phyloP scores from a whole-genome alignment of 2,888 invertebrate genomes.

The Cerastis rubricosa region DNA sequence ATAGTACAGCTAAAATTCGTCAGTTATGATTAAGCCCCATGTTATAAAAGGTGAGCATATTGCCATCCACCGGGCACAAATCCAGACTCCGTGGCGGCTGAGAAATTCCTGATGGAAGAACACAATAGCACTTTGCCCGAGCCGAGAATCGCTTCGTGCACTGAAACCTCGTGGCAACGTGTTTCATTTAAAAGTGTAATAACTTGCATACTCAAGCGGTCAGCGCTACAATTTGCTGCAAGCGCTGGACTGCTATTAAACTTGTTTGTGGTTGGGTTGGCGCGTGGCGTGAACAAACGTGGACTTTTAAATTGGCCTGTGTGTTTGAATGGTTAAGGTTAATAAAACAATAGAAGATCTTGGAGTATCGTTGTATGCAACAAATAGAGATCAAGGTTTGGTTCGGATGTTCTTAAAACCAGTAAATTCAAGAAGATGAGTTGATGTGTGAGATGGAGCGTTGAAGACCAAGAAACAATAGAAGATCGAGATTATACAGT shows the following conservation, averaged over 20 bases:
- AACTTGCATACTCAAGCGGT: conserved; percentile 32
- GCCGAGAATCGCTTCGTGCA: conserved; percentile 10
- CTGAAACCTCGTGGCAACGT: conserved; percentile 9
- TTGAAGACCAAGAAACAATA: background rate
- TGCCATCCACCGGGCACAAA: background rate
- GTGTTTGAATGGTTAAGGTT: background rate
- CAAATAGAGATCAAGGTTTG: background rate
- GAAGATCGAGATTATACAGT: background rate
- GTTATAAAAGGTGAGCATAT: background rate
- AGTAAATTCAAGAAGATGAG: background rate
- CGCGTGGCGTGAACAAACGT: background rate
- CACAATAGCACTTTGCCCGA: background rate
- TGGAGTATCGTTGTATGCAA: background rate
- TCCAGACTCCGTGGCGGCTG: background rate
- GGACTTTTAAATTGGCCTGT: no score
- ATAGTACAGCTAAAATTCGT: no score
- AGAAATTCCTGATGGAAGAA: background rate
- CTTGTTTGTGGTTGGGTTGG: conserved; percentile 8
- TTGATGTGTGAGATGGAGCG: background rate
- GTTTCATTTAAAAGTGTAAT: conserved; percentile 54
- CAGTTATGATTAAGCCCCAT: no score
- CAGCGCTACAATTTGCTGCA: conserved; percentile 17
- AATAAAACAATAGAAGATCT: background rate
- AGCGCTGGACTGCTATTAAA: conserved; percentile 23
- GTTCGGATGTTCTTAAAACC: background rate